A percentile compares a stretch with the other conserved stretches of the same genome.
Evolutionary conservation across 2,797 vertebrate genomes (phyloP).

Genomic region (Choloepus didactylus): DNA sequence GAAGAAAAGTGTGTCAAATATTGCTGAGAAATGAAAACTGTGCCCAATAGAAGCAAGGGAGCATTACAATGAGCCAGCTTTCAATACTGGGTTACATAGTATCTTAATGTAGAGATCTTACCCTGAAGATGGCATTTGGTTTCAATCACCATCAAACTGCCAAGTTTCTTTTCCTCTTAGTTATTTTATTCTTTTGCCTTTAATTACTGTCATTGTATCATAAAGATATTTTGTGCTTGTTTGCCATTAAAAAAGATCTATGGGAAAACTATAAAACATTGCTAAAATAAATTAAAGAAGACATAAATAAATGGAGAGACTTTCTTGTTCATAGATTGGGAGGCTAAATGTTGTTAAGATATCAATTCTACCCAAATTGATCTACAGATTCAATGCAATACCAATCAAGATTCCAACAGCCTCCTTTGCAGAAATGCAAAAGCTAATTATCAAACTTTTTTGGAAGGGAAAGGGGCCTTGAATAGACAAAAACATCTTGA

Average conservation of each 20-base stretch:
- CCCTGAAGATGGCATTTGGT: not conserved
- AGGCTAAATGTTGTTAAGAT: too few relatives aligned
- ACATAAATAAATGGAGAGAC: too few relatives aligned
- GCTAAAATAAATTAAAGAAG: too few relatives aligned
- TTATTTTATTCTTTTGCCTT: not conserved
- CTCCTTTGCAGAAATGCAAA: too few relatives aligned
- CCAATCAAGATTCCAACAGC: too few relatives aligned
- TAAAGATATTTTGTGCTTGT: not conserved
- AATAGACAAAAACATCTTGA: too few relatives aligned
- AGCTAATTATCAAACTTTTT: too few relatives aligned
- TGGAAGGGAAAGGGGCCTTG: too few relatives aligned
- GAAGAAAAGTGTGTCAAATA: not conserved
- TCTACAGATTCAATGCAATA: too few relatives aligned
- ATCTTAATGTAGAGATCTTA: not conserved
- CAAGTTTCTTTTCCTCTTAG: conserved; percentile 6
- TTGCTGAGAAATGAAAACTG: not conserved
- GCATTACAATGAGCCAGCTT: not conserved
- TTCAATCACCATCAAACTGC: not conserved
- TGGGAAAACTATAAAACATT: not conserved
- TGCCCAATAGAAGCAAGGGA: not conserved
- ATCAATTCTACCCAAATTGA: too few relatives aligned
- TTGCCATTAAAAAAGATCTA: not conserved
- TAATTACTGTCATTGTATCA: not conserved
- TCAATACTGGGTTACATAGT: not conserved
- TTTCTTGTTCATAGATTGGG: too few relatives aligned